Evolutionary conservation across 2,113 vertebrate genomes (phyloP), one percentile per base, ranked within the genome.

Genomic region (Vicugna pacos): DNA sequence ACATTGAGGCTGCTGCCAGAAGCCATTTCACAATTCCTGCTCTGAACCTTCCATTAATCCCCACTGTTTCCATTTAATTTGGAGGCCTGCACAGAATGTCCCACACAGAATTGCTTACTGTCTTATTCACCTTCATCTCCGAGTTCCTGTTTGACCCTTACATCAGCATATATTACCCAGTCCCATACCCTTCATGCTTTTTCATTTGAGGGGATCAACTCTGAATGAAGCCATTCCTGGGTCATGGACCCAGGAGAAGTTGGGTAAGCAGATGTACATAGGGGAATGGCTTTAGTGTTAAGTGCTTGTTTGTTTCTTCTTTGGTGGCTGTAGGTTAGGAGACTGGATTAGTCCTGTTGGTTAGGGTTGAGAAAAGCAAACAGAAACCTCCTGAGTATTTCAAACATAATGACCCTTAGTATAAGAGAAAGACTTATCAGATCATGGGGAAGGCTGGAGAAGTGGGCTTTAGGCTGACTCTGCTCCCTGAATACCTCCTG

Each of bases 101-200:
- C 93, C 70, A 58, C 60, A 73, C 77, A 77, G 80, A 92, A 89
- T 60, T 48, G 54, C 90, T 92, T 93, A 72, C 85, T 85, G 91
- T 91, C 93, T 83, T 46, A 30, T 72, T 97, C 96, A 97, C 92
- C 96, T 93, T 97, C 93, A 82, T 93, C 48, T 82, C 42, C 0
- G 10, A 91, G 82, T 82, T 96, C 87, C 86, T 73, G 8, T 77
- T 54, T 96, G 97, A 94, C 95, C 91, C 94, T 97, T 93, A 95
- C 75, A 95, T 98, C 97, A 93, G 96, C 95, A 94, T 96, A 72
- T 83, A 95, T 96, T 96, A 96, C 64, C 20, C 38, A 62, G 62
- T n/a, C 26, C 77, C 77, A 32, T 16, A 15, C 26, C 58, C 82
- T 77, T 89, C 89, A 10, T 50, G 69, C 42, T 28, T 77, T 93